phyloP scores from a whole-genome alignment of 30 jellyfish, hydroid and myxozoan genomes.

The Mastigias papua region DNA sequence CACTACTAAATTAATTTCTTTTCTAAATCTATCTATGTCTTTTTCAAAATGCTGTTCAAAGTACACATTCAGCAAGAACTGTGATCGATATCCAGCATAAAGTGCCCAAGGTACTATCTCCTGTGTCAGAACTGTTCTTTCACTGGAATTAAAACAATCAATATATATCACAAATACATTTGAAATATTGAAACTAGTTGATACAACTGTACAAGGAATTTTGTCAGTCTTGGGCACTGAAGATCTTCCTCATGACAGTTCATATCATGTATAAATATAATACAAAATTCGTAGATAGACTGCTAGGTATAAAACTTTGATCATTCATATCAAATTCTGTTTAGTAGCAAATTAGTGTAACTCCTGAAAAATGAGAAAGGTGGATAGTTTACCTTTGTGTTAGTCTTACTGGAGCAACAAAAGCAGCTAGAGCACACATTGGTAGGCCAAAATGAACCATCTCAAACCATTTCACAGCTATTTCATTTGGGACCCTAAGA shows the following conservation, averaged over 20 bases:
- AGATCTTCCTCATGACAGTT: too few species aligned
- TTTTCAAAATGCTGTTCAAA: slow-evolving; percentile 88
- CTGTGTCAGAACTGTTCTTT: slow-evolving; percentile 36
- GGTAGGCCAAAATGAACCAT: slow-evolving; percentile 93
- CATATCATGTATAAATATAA: not conserved
- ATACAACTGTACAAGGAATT: too few species aligned
- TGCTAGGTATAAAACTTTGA: too few species aligned
- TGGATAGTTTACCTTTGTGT: slow-evolving; percentile 43
- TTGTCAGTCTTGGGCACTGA: too few species aligned
- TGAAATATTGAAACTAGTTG: too few species aligned
- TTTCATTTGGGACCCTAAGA: slow-evolving; percentile 87
- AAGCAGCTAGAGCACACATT: slow-evolving; percentile 83
- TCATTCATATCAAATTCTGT: too few species aligned
- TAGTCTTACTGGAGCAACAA: slow-evolving; percentile 87
- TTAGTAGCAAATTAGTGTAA: too few species aligned
- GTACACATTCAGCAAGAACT: slow-evolving; percentile 80
- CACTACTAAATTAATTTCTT: slow-evolving; percentile 50
- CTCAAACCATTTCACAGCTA: slow-evolving; percentile 98
- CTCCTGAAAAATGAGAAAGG: not conserved
- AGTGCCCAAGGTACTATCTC: slow-evolving; percentile 96
- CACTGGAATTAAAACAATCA: slow-evolving; percentile 43
- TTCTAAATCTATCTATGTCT: slow-evolving; percentile 76
- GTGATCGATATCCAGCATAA: slow-evolving; percentile 81
- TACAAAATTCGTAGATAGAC: not conserved
- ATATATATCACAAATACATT: too few species aligned